phyloP scores from a whole-genome alignment of 2,888 invertebrate genomes.

The Archips xylosteana region DNA sequence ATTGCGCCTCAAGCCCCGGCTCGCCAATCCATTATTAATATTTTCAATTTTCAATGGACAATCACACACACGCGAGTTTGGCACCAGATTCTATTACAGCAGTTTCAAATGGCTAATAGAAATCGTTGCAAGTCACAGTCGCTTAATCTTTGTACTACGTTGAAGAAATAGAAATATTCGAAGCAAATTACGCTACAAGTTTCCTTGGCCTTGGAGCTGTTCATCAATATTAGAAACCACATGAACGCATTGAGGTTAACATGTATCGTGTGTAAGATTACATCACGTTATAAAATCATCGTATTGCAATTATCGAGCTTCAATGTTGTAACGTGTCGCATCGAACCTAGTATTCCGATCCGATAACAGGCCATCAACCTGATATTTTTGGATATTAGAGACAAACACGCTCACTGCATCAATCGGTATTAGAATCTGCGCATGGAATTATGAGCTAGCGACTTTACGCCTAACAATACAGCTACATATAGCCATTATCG shows the following conservation, averaged over 20 bases:
- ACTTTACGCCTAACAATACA: slow-evolving; percentile 52
- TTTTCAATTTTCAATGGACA: slow-evolving; percentile 37
- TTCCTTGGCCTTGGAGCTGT: slow-evolving; percentile 62
- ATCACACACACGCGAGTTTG: slow-evolving; percentile 26
- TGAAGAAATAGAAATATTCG: slow-evolving; percentile 14
- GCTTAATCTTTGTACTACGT: slow-evolving; percentile 12
- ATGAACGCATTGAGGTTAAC: slow-evolving; percentile 53
- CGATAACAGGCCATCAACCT: slow-evolving; percentile 28
- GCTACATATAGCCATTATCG: slow-evolving; percentile 50
- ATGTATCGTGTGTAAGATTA: slow-evolving; percentile 48
- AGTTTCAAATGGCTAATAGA: slow-evolving; percentile 44
- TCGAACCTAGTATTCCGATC: slow-evolving; percentile 23
- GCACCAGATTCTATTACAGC: slow-evolving; percentile 43
- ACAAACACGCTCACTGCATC: slow-evolving; percentile 45
- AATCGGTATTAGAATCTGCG: slow-evolving; percentile 53
- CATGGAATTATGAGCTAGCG: slow-evolving; percentile 45
- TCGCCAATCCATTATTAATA: slow-evolving; percentile 40
- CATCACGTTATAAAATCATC: slow-evolving; percentile 62
- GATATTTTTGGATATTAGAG: slow-evolving; percentile 17
- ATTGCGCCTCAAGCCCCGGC: slow-evolving; percentile 49
- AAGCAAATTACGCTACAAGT: slow-evolving; percentile 36
- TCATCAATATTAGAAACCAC: slow-evolving; percentile 55
- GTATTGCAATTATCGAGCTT: slow-evolving; percentile 29
- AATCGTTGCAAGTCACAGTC: slow-evolving; percentile 47
- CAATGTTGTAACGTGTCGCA: slow-evolving; percentile 30